Evolutionary conservation across 2,888 invertebrate genomes (phyloP).

Genomic region (Mesorhabditis sp.): DNA sequence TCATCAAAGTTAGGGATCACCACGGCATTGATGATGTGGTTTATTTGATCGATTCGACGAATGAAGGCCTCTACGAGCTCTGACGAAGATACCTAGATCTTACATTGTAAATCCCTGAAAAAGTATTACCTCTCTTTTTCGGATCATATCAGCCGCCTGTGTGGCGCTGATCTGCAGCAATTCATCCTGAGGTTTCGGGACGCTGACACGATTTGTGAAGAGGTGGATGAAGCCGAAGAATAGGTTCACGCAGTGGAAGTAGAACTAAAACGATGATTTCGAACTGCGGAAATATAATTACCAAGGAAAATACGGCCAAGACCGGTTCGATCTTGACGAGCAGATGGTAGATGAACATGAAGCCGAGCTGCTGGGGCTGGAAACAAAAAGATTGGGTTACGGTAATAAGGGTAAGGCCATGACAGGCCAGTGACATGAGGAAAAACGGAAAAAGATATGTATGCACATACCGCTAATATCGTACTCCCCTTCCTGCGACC

Average conservation of each 20-base stretch:
- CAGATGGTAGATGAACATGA: too few species aligned
- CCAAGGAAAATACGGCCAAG: too few species aligned
- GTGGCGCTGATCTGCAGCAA: constrained; percentile 59
- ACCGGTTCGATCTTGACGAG: too few species aligned
- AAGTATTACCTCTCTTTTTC: constrained; percentile 57
- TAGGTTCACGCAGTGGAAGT: constrained; percentile 17
- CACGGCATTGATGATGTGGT: constrained; percentile 48
- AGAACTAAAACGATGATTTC: constrained; percentile 8
- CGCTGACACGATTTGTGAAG: constrained; percentile 22
- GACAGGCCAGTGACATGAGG: too few species aligned
- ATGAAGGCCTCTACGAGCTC: constrained; percentile 49
- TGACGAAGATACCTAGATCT: constrained; percentile 31
- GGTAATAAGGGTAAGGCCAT: too few species aligned
- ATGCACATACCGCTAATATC: too few species aligned
- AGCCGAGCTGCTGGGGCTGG: too few species aligned
- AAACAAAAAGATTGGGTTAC: too few species aligned
- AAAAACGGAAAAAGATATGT: too few species aligned
- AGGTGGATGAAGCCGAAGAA: constrained; percentile 24
- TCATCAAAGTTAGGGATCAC: constrained; percentile 43
- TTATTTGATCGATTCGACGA: constrained; percentile 43
- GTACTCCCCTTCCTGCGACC: too few species aligned
- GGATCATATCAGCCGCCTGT: constrained; percentile 58
- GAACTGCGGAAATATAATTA: not conserved
- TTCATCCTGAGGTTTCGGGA: constrained; percentile 57
- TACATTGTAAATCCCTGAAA: not conserved